Base-by-base conservation (phyloP, 2,113 vertebrate species). In the Paracyprichromis sp. region DNA sequence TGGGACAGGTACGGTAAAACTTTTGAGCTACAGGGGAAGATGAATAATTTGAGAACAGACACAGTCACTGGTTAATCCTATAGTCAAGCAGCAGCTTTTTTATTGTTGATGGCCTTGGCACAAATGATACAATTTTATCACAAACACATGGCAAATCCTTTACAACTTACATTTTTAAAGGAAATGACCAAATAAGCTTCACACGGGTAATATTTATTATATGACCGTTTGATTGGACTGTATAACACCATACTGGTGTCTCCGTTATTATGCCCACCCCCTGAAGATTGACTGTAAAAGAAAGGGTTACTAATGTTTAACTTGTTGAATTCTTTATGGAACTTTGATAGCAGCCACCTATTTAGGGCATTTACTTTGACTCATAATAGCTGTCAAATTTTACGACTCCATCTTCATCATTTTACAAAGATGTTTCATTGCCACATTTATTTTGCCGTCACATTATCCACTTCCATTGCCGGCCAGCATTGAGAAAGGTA, bases 341-440 rank as follows among this genome's bases (percentile, higher is more conserved):
- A 82, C 80, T 24, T 83, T 85, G 84, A 89, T 88, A 69, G 86
- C 80, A 82, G 50, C 69, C 82, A 73, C 85, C 86, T 86, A 88
- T 94, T 93, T 92, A 83, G 66, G 63, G 59, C 89, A 87, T 94
- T 91, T 90, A 83, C 85, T 87, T 93, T 54, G 78, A 92, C 89
- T 93, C 92, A 89, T 93, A 92, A 92, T 91, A 87, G 91, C 87
- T 86, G 89, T 92, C 93, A 86, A 7, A 38, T 86, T 94, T 94
- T 93, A 94, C 69, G 85, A 88, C 86, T 91, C 81, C 88, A 92
- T 93, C 86, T 92, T 89, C 90, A 93, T 93, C 90, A 92, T 94
- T 92, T 94, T 86, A 90, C 80, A 91, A 89, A 90, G 88, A 89
- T 87, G 84, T 92, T 94, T 95, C 92, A 94, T 88, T 87, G 92